These are phyloP conservation scores for Cirrhinus mrigala DNA, from an alignment of 2,797 vertebrate species.

Conservation along the genomic window DNA sequence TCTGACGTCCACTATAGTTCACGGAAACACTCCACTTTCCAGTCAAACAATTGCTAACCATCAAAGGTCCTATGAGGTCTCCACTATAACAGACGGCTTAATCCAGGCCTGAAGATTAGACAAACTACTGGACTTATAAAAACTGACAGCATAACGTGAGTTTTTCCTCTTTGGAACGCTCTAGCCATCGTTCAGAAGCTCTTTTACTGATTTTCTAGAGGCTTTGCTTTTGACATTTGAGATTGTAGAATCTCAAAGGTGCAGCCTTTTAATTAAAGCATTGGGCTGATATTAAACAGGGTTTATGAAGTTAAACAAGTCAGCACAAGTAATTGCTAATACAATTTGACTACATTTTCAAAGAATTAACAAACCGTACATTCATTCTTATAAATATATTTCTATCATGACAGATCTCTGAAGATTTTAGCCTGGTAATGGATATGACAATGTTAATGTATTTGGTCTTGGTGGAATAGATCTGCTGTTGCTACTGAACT, in stretches of 20 bases:
- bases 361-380: not conserved
- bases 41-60: slow-evolving; percentile 53
- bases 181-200: slow-evolving; percentile 15
- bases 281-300: not conserved
- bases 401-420: too few relatives aligned
- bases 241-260: not conserved
- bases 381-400: not conserved
- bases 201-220: slow-evolving; percentile 19
- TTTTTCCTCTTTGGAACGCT: slow-evolving; percentile 24
- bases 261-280: not conserved
- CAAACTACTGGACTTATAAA: slow-evolving; percentile 29
- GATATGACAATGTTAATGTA: too few relatives aligned
- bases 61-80: slow-evolving; percentile 53
- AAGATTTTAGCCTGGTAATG: too few relatives aligned
- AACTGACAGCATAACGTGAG: slow-evolving; percentile 37
- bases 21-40: slow-evolving; percentile 40
- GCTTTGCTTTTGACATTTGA: slow-evolving; percentile 25
- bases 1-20: slow-evolving; percentile 32
- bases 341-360: not conserved
- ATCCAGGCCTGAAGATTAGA: slow-evolving; percentile 34
- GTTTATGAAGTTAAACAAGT: not conserved
- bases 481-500: too few relatives aligned
- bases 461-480: too few relatives aligned
- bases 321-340: not conserved
- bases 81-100: slow-evolving; percentile 34